A percentile compares a stretch with the other conserved stretches of the same genome.
phyloP scores from a whole-genome alignment of 2,888 invertebrate species.

The Tupiocoris notatus region DNA sequence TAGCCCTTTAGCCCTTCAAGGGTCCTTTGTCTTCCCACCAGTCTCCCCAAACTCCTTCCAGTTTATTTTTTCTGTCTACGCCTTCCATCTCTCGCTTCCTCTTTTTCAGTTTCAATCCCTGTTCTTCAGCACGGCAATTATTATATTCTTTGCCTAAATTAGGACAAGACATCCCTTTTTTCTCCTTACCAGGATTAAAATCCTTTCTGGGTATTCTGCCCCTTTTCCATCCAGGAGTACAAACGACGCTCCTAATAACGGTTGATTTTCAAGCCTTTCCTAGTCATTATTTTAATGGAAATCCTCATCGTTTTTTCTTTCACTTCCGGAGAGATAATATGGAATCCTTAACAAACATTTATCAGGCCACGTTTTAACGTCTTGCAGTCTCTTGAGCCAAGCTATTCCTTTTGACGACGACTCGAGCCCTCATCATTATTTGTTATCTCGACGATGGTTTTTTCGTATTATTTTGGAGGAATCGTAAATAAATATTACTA shows the following conservation, averaged over 20 bases:
- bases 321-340: conserved; percentile 1
- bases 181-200: too few relatives aligned
- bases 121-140: conserved; percentile 4
- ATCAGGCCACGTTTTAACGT: too few relatives aligned
- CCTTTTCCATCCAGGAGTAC: background rate
- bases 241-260: conserved; percentile 21
- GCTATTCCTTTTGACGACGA: background rate
- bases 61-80: background rate
- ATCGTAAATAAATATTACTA: too few relatives aligned
- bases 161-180: conserved; percentile 2
- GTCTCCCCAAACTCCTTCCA: conserved; percentile 22
- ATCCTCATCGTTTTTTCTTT: background rate
- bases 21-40: conserved; percentile 26
- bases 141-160: conserved; percentile 16
- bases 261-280: conserved; percentile 10
- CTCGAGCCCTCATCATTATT: background rate
- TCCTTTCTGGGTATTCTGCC: conserved; percentile 16
- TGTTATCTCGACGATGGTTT: too few relatives aligned
- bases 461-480: too few relatives aligned
- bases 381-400: background rate
- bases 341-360: background rate
- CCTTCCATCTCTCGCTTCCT: background rate
- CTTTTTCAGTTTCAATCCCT: background rate
- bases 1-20: conserved; percentile 23
- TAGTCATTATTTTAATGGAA: conserved; percentile 21